Evolutionary conservation across 2,113 vertebrate species (phyloP), one percentile per base, ranked within the genome.

Genomic region (Thunnus thynnus): DNA sequence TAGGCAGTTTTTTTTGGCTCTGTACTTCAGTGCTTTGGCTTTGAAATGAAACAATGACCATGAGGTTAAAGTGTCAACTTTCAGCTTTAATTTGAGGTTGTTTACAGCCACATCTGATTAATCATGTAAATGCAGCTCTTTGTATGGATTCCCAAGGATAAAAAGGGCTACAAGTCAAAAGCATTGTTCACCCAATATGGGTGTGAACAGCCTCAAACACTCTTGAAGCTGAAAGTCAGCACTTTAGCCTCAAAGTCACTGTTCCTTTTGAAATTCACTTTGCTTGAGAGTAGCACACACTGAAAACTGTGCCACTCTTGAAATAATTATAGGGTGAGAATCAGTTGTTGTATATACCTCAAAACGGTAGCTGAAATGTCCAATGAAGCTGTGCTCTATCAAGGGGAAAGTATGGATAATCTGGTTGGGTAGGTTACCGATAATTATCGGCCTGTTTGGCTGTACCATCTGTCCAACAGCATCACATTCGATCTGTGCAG

Each of bases 1-100:
- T 54, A 58, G 47, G 11, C 13, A 13, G 57, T 55, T 84, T 67
- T 51, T 67, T 44, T 70, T 74, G 46, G 54, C 27, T 65, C 17
- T 68, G 7, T 27, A n/a, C 12, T 60, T 41, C 16, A 41, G 22
- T 30, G 62, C n/a, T 47, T 8, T 72, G 36, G 47, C 70, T 60
- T 58, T 27, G 13, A 80, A 25, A 72, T 69, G 9, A 63, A 32
- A 71, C 11, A 57, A 17, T 62, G 46, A 60, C 27, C 18, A 46
- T 58, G 22, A 4, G 14, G 72, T 76, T 60, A 30, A 54, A 76
- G 14, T 17, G 13, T 8, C 61, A 63, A 77, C 2, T 48, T 22
- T 27, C 8, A 51, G 16, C 32, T 57, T 44, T 56, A 44, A 18
- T 57, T 41, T 47, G 12, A 48, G 0, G 3, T 20, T 61, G 65